Conservation (phyloP, 2,113 vertebrate genomes). For the Percina caprodes region DNA sequence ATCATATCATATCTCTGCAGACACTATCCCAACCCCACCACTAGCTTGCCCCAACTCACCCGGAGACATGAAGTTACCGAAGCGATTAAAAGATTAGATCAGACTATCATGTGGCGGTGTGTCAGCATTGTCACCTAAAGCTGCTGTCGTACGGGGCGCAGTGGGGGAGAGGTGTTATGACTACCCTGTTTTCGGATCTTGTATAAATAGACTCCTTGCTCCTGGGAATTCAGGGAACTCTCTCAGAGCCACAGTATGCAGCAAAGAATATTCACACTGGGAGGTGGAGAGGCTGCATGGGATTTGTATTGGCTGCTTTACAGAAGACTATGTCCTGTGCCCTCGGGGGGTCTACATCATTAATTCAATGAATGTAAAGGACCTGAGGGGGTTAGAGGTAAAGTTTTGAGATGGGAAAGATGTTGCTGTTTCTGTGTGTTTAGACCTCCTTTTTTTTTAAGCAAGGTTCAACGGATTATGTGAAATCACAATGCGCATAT, state of each 20-base stretch:
- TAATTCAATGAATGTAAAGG: conserved; percentile 55
- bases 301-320: conserved; percentile 52
- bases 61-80: conserved; percentile 67
- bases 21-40: conserved; percentile 48
- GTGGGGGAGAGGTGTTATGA: conserved; percentile 22
- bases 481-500: not conserved
- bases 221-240: conserved; percentile 61
- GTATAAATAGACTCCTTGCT: conserved; percentile 72
- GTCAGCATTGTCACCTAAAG: conserved; percentile 70
- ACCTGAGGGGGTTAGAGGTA: not conserved
- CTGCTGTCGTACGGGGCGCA: conserved; percentile 24
- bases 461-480: not conserved
- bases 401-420: conserved; percentile 29
- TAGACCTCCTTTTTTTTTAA: not conserved
- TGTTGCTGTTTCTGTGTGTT: conserved; percentile 18
- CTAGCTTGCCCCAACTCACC: conserved; percentile 55
- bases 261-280: conserved; percentile 51
- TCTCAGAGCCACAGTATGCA: conserved; percentile 48
- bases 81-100: conserved; percentile 82
- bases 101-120: conserved; percentile 67
- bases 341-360: conserved; percentile 43
- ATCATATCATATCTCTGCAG: conserved; percentile 72
- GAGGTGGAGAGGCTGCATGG: conserved; percentile 55
- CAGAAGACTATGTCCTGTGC: conserved; percentile 40
- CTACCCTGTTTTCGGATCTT: conserved; percentile 64